phyloP scores from a whole-genome alignment of 2,888 invertebrate genomes.

The Thereva unica region DNA sequence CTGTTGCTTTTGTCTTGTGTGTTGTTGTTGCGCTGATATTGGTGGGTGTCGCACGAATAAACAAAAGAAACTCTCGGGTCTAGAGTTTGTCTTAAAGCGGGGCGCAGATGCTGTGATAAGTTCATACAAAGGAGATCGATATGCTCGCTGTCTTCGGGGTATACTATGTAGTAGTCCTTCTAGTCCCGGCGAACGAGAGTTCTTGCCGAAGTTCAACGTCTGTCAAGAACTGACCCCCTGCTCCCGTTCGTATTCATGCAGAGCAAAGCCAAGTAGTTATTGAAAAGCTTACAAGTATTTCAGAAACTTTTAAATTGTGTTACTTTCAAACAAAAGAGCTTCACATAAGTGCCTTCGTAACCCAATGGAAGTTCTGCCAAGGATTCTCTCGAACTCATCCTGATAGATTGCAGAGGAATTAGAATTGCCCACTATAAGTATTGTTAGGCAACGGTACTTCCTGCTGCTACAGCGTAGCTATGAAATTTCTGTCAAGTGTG shows the following conservation, averaged over 20 bases:
- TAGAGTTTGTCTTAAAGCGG: conserved; percentile 6
- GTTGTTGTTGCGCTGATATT: conserved; percentile 15
- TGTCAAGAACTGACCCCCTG: conserved; percentile 25
- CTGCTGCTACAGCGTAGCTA: too few relatives aligned
- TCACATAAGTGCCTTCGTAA: conserved; percentile 35
- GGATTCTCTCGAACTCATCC: conserved; percentile 24
- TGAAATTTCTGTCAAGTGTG: too few relatives aligned
- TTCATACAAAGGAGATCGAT: conserved; percentile 27
- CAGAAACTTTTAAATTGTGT: conserved; percentile 41
- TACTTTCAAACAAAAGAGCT: conserved; percentile 41
- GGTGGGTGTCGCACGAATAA: neutral
- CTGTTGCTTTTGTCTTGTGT: neutral
- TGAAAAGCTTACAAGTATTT: conserved; percentile 41
- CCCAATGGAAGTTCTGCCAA: conserved; percentile 25
- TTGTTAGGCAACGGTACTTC: too few relatives aligned
- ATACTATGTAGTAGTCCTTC: neutral
- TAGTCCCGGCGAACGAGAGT: neutral
- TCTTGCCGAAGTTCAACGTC: conserved; percentile 29
- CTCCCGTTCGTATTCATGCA: conserved; percentile 25
- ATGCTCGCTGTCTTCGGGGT: conserved; percentile 21
- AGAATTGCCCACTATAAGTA: neutral
- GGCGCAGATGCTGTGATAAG: conserved; percentile 24
- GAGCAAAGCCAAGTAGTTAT: conserved; percentile 35
- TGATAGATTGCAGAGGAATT: conserved; percentile 31
- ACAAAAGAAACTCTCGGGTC: neutral